A percentile compares a stretch with the other conserved stretches of the same genome.
Conservation (phyloP, 2,113 vertebrate genomes). For the Aegithalos caudatus region DNA sequence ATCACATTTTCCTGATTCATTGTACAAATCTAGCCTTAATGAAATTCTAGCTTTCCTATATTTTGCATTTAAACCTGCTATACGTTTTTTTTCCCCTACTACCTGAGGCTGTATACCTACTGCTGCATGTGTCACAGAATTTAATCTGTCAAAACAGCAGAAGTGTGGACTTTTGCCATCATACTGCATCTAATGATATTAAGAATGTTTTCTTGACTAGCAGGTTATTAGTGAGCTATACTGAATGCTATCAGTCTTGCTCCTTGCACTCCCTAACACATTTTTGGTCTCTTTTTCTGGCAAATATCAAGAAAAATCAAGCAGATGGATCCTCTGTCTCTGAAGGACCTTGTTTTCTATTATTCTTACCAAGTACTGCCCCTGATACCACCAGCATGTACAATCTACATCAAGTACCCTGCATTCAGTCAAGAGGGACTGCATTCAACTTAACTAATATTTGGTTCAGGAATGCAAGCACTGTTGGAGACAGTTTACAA, state of each 20-base stretch:
- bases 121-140: neutral
- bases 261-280: neutral
- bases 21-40: neutral
- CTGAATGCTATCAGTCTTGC: neutral
- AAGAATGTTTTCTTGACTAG: neutral
- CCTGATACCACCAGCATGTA: neutral
- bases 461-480: neutral
- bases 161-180: neutral
- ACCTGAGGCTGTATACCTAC: neutral
- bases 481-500: neutral
- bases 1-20: neutral
- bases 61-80: neutral
- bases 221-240: neutral
- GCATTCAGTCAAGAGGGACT: neutral
- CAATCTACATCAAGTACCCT: neutral
- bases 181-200: neutral
- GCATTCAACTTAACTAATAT: neutral
- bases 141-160: neutral
- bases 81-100: neutral
- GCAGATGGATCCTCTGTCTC: neutral
- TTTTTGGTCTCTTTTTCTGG: neutral
- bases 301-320: neutral
- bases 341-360: neutral
- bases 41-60: neutral
- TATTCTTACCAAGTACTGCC: neutral